These are phyloP conservation scores for Siniperca undulata DNA, from an alignment of 2,797 vertebrate genomes.

Conservation along the genomic window DNA sequence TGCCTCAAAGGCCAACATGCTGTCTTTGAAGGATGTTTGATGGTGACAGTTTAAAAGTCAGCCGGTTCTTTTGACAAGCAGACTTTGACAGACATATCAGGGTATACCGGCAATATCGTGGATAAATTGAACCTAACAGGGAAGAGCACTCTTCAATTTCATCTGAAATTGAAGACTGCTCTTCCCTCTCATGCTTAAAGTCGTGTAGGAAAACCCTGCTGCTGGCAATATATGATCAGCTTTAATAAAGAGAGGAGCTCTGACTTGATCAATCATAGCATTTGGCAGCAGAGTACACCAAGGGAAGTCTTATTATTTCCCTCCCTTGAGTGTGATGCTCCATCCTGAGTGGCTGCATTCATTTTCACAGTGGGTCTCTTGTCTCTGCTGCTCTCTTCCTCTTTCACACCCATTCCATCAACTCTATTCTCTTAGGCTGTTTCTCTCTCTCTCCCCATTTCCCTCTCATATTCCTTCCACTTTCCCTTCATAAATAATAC, in stretches of 20 bases:
- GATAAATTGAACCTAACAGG: constrained; percentile 57
- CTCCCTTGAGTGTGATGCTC: constrained; percentile 53
- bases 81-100: constrained; percentile 61
- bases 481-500: constrained; percentile 57
- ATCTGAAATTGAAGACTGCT: constrained; percentile 57
- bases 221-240: constrained; percentile 53
- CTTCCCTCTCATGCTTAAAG: constrained; percentile 65
- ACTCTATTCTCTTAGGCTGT: constrained; percentile 57
- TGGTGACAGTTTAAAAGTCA: constrained; percentile 57
- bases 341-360: constrained; percentile 70
- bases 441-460: constrained; percentile 7
- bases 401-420: constrained; percentile 74
- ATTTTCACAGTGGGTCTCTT: constrained; percentile 67
- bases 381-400: constrained; percentile 65
- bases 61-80: constrained; percentile 49
- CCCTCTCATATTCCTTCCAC: constrained; percentile 36
- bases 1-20: constrained; percentile 61
- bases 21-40: constrained; percentile 61
- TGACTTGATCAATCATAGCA: constrained; percentile 78
- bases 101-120: not conserved
- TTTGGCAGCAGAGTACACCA: constrained; percentile 56
- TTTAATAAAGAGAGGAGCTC: constrained; percentile 74
- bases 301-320: constrained; percentile 75
- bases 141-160: constrained; percentile 55
- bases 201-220: constrained; percentile 53